phyloP scores from a whole-genome alignment of 2,113 vertebrate species.

The Craseonycteris thonglongyai region DNA sequence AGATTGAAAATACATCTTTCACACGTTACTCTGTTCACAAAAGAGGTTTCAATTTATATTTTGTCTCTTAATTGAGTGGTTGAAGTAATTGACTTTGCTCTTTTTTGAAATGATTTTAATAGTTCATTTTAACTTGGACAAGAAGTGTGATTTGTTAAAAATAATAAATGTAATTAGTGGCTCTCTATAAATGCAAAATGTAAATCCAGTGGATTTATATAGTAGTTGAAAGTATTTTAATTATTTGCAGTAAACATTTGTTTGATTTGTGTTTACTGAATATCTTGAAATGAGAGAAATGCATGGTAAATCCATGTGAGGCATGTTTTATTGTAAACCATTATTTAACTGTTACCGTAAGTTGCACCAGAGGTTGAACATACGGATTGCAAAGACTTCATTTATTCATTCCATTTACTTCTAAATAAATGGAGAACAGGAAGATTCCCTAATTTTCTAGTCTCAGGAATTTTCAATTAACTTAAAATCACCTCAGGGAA shows the following conservation, averaged over 20 bases:
- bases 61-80: background rate
- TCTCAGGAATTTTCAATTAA: background rate
- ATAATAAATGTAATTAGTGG: background rate
- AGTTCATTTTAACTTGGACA: background rate
- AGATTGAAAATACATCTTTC: background rate
- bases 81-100: background rate
- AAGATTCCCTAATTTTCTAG: background rate
- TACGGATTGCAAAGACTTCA: background rate
- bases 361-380: background rate
- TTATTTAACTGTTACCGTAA: background rate
- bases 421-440: background rate
- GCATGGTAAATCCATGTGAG: background rate
- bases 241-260: background rate
- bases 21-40: background rate
- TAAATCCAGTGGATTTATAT: background rate
- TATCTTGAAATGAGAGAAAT: background rate
- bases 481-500: background rate
- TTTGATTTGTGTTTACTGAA: background rate
- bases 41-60: slow-evolving; percentile 9
- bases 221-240: background rate
- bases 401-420: background rate
- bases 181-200: background rate
- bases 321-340: background rate
- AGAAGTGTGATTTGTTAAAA: background rate
- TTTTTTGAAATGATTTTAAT: background rate